Evolutionary conservation across 2,113 vertebrate species (phyloP).

Genomic region (Macaca mulatta): DNA sequence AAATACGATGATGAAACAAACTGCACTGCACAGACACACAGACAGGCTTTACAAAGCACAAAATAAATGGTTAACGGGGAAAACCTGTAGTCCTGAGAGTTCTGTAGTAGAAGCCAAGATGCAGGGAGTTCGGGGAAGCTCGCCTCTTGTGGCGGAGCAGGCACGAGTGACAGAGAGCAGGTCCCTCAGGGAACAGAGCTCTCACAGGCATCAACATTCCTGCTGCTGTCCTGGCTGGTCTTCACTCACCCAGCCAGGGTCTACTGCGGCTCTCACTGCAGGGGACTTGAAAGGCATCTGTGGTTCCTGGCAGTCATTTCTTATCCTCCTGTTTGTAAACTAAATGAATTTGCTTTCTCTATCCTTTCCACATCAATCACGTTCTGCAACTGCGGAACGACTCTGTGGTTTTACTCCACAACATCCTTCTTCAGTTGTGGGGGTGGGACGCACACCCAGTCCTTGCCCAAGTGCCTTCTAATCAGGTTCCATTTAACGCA

Average conservation of each 20-base stretch:
- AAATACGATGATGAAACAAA: background rate
- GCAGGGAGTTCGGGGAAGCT: background rate
- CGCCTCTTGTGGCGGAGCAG: accelerated
- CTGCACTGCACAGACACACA: background rate
- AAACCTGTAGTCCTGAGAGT: background rate
- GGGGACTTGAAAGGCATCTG: background rate
- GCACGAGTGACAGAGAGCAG: background rate
- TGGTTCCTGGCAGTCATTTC: background rate
- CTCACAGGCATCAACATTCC: accelerated
- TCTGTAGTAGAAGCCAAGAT: background rate
- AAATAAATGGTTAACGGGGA: background rate
- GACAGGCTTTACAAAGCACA: background rate
- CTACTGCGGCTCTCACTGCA: background rate
- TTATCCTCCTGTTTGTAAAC: background rate
- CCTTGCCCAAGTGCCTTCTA: background rate
- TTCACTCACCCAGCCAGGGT: background rate
- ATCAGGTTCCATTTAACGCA: background rate
- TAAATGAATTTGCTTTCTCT: background rate
- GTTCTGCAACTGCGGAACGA: background rate
- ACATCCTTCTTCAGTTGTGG: background rate
- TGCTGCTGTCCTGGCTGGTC: background rate
- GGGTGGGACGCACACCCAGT: background rate
- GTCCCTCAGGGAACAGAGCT: accelerated
- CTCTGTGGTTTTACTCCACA: background rate
- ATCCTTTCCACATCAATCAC: background rate